A percentile compares a stretch with the other conserved stretches of the same genome.
Evolutionary conservation across 2,113 vertebrate genomes (phyloP).

Genomic region (Zapornia atra): DNA sequence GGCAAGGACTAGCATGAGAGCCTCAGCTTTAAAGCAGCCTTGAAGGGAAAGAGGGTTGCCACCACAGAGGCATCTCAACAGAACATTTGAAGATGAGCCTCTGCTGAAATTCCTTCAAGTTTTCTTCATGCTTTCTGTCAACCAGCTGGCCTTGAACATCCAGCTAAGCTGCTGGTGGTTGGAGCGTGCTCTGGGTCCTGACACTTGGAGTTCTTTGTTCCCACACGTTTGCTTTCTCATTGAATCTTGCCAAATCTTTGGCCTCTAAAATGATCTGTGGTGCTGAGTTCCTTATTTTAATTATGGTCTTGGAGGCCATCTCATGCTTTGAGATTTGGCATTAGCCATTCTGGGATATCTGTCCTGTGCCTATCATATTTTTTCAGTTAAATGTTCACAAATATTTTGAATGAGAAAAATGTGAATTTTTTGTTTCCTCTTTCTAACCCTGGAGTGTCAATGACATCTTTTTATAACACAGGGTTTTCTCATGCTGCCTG

Average conservation of each 20-base stretch:
- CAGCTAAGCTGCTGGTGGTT: neutral
- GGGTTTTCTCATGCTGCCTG: neutral
- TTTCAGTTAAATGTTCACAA: neutral
- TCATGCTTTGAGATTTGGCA: neutral
- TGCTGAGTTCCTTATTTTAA: neutral
- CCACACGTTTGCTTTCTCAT: neutral
- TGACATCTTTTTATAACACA: neutral
- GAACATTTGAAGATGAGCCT: neutral
- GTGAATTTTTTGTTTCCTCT: neutral
- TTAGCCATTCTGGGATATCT: neutral
- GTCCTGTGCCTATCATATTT: neutral
- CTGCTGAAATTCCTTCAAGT: neutral
- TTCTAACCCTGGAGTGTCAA: neutral
- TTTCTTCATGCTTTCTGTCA: neutral
- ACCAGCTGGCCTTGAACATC: neutral
- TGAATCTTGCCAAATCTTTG: neutral
- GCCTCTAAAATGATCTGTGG: neutral
- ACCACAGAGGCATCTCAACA: neutral
- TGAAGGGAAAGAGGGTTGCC: neutral
- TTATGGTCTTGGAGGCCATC: neutral
- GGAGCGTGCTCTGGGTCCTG: neutral
- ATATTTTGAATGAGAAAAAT: neutral
- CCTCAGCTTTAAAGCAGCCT: neutral
- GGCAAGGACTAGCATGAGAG: neutral
- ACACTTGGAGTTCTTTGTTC: neutral